Evolutionary conservation across 2,113 vertebrate genomes (phyloP), one percentile per base, ranked within the genome.

Genomic region (Pelecanus crispus): DNA sequence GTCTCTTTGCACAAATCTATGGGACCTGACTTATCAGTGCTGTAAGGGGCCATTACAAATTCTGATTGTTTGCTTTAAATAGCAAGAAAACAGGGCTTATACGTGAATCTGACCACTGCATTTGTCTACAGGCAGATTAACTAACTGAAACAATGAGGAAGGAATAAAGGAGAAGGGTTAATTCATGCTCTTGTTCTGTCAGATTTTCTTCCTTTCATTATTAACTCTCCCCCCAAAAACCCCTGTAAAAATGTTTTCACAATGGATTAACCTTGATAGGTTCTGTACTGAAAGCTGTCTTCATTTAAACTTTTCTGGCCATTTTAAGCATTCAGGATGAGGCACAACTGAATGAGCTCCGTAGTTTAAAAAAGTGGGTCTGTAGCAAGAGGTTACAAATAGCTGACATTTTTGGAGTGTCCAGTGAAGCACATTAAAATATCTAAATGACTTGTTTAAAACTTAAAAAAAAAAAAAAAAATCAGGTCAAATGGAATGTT

Each of bases 161-260:
- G 8, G 10, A 68, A 70, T 77, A 77, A 88, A 50, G 20, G 3
- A 84, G 38, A 50, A 61, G 26, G 6, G 89, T 78, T 87, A 66
- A 50, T 91, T 93, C 4, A 45, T 71, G 14, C 6, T 81, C 28
- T 84, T 84, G 17, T 82, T 95, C 40, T 78, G 45, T 55, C 38
- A 53, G 9, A 47, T 50, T 84, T 73, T 85, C 42, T 91, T 84
- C 22, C 12, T 31, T 62, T 81, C 25, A 25, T 90, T 78, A 86
- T 68, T 86, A 77, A 8, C 36, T 3, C 1, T 6, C 3, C 4
- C 0, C 3, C 2, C 17, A 44, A 68, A 53, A 58, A 58, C 2
- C 1, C 8, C 8, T 38, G 3, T 70, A 67, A 89, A 71, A 74
- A 66, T 79, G 7, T 92, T 92, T 94, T 91, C 56, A 75, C 13